Conservation (phyloP, 2,797 vertebrate species). For the Oceanodroma leucorhoa region DNA sequence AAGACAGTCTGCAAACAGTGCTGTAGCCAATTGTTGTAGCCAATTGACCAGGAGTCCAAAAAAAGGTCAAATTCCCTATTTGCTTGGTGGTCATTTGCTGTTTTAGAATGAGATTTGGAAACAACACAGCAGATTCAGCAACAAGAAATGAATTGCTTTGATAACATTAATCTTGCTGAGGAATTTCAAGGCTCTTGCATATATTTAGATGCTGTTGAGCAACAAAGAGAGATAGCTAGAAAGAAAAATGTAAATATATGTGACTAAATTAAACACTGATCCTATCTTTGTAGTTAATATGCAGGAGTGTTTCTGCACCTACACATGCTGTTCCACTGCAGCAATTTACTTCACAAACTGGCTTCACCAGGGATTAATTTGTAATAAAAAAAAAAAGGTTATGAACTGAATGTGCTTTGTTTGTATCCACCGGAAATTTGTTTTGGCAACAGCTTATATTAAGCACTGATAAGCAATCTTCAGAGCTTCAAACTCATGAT, state of each 20-base stretch:
- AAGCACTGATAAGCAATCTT: slow-evolving; percentile 24
- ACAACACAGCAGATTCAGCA: slow-evolving; percentile 57
- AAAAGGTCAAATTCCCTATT: background rate
- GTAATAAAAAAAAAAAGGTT: slow-evolving; percentile 3
- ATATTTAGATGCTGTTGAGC: slow-evolving; percentile 43
- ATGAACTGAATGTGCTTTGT: slow-evolving; percentile 28
- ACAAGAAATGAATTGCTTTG: slow-evolving; percentile 48
- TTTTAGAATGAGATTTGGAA: slow-evolving; percentile 58
- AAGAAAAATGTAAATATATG: slow-evolving; percentile 68
- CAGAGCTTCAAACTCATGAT: background rate
- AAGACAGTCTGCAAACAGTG: background rate
- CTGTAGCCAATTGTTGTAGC: background rate
- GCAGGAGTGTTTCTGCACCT: slow-evolving; percentile 24
- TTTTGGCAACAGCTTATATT: slow-evolving; percentile 25
- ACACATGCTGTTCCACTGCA: slow-evolving; percentile 3
- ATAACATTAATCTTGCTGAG: slow-evolving; percentile 67
- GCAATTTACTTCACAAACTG: slow-evolving; percentile 40
- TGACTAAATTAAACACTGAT: slow-evolving; percentile 63
- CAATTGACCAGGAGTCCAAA: background rate
- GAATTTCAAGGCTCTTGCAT: slow-evolving; percentile 61
- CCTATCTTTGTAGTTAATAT: slow-evolving; percentile 45
- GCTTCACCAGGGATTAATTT: slow-evolving; percentile 32
- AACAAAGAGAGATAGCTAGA: slow-evolving; percentile 36
- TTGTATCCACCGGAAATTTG: slow-evolving; percentile 21
- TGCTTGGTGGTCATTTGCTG: slow-evolving; percentile 10